Conservation (phyloP, 2,888 invertebrate species). For the Philereme transversata region DNA sequence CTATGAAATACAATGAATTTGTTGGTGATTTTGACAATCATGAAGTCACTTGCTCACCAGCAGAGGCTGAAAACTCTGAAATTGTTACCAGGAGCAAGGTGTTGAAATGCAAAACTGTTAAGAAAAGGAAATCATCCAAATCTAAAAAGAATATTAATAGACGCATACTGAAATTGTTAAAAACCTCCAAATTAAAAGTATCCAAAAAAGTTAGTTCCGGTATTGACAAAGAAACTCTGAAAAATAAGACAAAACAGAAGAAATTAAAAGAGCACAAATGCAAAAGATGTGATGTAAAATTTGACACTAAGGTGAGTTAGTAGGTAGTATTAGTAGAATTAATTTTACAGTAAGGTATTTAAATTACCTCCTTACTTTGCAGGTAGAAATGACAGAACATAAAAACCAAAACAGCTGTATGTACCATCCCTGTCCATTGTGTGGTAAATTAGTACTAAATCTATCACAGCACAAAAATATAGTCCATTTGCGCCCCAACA, state of each 20-base stretch:
- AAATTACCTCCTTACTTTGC: constrained; percentile 5
- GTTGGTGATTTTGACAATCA: constrained; percentile 14
- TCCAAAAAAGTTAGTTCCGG: constrained; percentile 9
- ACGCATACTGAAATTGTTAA: constrained; percentile 16
- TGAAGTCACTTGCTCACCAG: constrained; percentile 6
- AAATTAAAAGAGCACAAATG: constrained; percentile 33
- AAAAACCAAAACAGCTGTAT: constrained; percentile 32
- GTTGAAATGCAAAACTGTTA: constrained; percentile 5
- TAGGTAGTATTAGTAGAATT: neutral
- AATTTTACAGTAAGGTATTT: too few species aligned
- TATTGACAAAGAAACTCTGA: constrained; percentile 17
- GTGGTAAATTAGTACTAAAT: constrained; percentile 43
- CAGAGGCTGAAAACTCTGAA: constrained; percentile 1
- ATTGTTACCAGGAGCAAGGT: constrained; percentile 9
- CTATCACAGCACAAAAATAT: constrained; percentile 36
- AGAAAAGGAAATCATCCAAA: constrained; percentile 14
- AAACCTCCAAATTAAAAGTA: constrained; percentile 9
- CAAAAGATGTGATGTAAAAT: constrained; percentile 38
- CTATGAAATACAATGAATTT: constrained; percentile 20
- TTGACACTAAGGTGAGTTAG: constrained; percentile 36
- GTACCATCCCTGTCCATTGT: constrained; percentile 39
- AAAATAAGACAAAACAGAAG: constrained; percentile 14
- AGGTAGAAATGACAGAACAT: constrained; percentile 37
- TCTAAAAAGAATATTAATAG: constrained; percentile 11
- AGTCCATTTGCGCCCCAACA: constrained; percentile 36